Conservation (phyloP, 2,888 invertebrate species). For the Gari tellinella region DNA sequence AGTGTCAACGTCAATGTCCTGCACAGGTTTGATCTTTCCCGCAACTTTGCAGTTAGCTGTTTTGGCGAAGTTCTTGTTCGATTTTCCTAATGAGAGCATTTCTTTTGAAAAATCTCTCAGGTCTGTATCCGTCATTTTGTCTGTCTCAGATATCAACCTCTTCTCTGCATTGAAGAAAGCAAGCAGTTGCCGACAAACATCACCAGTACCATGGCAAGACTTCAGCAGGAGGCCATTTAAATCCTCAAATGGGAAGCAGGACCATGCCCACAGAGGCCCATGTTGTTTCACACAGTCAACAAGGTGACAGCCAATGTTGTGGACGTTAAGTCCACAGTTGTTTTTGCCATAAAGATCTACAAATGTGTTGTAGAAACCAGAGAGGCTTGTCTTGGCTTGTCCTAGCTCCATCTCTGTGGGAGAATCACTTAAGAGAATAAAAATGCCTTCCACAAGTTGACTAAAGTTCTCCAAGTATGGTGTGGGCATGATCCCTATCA, state of each 20-base stretch:
- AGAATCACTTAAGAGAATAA: conserved; percentile 21
- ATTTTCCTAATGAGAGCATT: conserved; percentile 5
- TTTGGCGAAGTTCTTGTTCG: not conserved
- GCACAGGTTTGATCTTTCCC: no score
- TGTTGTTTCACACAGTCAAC: conserved; percentile 14
- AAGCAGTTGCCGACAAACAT: conserved; percentile 8
- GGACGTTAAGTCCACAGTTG: conserved; percentile 17
- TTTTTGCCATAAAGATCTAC: conserved; percentile 3
- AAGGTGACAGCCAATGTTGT: conserved; percentile 23
- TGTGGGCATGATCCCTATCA: conserved; percentile 16
- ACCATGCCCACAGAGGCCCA: conserved; percentile 42
- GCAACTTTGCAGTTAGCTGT: no score
- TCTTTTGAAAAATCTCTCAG: conserved; percentile 16
- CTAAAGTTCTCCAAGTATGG: conserved; percentile 22
- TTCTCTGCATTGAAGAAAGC: not conserved
- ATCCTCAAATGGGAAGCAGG: conserved; percentile 36
- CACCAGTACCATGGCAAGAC: conserved; percentile 15
- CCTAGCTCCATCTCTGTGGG: conserved; percentile 8
- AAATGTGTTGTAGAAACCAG: not conserved
- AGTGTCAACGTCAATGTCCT: no score
- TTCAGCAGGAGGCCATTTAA: conserved; percentile 14
- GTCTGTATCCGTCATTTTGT: conserved; percentile 1
- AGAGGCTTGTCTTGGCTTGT: not conserved
- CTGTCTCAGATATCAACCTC: not conserved
- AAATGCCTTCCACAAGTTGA: conserved; percentile 31